These are phyloP conservation scores for Ostrea denselamellosa DNA, from an alignment of 1,140 invertebrate species.

Conservation along the genomic window DNA sequence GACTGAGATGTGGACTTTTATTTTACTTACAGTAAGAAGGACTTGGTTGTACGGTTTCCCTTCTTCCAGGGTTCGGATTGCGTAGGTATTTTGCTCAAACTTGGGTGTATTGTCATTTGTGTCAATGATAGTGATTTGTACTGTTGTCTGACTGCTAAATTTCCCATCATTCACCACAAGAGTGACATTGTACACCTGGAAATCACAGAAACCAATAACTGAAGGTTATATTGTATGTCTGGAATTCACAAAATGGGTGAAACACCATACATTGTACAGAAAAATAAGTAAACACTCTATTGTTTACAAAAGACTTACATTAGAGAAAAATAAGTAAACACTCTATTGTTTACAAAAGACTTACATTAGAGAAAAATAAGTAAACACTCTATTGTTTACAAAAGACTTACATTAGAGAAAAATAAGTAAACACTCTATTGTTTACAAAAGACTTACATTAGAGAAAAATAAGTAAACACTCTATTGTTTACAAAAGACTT, in stretches of 20 bases:
- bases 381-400: not conserved
- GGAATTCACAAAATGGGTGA: too few species aligned
- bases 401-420: conserved; percentile 55
- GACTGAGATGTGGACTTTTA: not conserved
- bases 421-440: not conserved
- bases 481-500: conserved; percentile 36
- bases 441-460: conserved; percentile 50
- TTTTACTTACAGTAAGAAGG: not conserved
- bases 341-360: conserved; percentile 1
- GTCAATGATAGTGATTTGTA: conserved; percentile 61
- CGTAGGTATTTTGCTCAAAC: conserved; percentile 68
- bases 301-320: conserved; percentile 49
- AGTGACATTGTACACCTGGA: conserved; percentile 63
- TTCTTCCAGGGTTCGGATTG: conserved; percentile 95
- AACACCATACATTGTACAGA: too few species aligned
- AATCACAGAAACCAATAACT: not conserved
- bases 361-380: conserved; percentile 54
- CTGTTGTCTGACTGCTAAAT: conserved; percentile 79
- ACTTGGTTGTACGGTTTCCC: conserved; percentile 84
- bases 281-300: not conserved
- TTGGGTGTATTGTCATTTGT: conserved; percentile 67
- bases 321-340: too few species aligned
- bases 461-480: too few species aligned
- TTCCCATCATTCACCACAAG: conserved; percentile 67
- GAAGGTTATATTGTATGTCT: too few species aligned